Percentiles rank a stretch among this genome's conserved stretches.
phyloP scores from a whole-genome alignment of 2,888 invertebrate genomes.

The Scaeva pyrastri region DNA sequence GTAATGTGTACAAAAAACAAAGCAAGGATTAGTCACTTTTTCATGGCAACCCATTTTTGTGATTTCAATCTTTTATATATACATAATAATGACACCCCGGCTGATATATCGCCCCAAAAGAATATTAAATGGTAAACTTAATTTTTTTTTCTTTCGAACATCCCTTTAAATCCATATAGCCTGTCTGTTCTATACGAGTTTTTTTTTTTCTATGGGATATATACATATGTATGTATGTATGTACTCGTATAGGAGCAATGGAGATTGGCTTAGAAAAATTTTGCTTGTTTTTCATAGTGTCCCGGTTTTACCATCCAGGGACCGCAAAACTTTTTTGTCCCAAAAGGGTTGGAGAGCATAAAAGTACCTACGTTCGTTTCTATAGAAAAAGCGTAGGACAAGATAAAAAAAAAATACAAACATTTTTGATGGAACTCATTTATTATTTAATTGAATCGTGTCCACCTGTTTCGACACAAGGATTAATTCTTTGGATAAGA shows the following conservation, averaged over 20 bases:
- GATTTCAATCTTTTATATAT: slow-evolving; percentile 45
- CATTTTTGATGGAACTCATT: slow-evolving; percentile 64
- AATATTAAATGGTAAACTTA: slow-evolving; percentile 32
- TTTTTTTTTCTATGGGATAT: too few relatives aligned
- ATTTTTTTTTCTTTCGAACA: slow-evolving; percentile 3
- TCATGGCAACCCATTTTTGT: slow-evolving; percentile 23
- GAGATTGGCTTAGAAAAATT: background rate
- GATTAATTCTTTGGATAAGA: slow-evolving; percentile 24
- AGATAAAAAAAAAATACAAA: slow-evolving; percentile 24
- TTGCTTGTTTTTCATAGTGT: slow-evolving; percentile 20
- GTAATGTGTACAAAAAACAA: background rate
- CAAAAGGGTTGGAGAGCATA: slow-evolving; percentile 23
- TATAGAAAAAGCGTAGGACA: background rate
- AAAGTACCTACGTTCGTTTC: background rate
- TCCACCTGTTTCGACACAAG: slow-evolving; percentile 54
- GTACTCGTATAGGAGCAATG: background rate
- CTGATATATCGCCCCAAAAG: slow-evolving; percentile 38
- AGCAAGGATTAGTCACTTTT: slow-evolving; percentile 21
- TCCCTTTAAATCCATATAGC: slow-evolving; percentile 9
- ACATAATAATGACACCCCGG: slow-evolving; percentile 40
- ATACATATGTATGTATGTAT: too few relatives aligned
- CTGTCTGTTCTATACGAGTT: background rate
- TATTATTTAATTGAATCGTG: slow-evolving; percentile 68
- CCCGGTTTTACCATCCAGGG: background rate
- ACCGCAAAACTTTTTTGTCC: slow-evolving; percentile 56